phyloP scores from a whole-genome alignment of 2,797 vertebrate species.

The Sebastes cheni region DNA sequence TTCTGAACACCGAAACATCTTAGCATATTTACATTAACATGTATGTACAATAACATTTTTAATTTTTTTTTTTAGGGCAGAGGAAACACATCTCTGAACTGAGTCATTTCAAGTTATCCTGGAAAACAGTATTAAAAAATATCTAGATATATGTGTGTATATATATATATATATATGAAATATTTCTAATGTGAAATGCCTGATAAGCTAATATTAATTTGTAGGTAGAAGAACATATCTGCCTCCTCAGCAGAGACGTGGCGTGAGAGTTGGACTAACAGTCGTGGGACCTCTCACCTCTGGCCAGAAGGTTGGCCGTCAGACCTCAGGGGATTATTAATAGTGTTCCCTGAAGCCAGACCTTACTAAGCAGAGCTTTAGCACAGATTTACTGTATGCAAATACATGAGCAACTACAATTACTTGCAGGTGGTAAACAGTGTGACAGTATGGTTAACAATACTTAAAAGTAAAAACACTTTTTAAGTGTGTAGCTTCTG shows the following conservation, averaged over 20 bases:
- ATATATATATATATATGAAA: background rate
- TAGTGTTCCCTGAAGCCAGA: constrained; percentile 21
- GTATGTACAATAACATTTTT: background rate
- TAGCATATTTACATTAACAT: background rate
- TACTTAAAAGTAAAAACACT: background rate
- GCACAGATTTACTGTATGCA: constrained; percentile 7
- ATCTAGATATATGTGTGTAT: background rate
- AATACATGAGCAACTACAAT: background rate
- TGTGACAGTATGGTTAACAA: background rate
- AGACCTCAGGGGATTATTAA: constrained; percentile 53
- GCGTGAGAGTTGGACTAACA: constrained; percentile 16
- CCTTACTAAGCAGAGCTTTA: constrained; percentile 21
- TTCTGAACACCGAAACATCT: background rate
- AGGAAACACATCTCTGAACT: background rate
- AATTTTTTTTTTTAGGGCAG: background rate
- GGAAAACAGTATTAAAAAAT: background rate
- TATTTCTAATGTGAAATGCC: background rate
- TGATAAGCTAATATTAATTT: background rate
- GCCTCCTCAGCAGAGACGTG: background rate
- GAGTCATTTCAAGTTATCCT: background rate
- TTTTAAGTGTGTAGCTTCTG: background rate
- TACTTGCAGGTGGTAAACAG: background rate
- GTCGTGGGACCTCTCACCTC: constrained; percentile 34
- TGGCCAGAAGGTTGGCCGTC: constrained; percentile 7
- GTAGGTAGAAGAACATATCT: background rate